Base-by-base conservation (phyloP, 2,888 invertebrate species). In the Fabriciana adippe region DNA sequence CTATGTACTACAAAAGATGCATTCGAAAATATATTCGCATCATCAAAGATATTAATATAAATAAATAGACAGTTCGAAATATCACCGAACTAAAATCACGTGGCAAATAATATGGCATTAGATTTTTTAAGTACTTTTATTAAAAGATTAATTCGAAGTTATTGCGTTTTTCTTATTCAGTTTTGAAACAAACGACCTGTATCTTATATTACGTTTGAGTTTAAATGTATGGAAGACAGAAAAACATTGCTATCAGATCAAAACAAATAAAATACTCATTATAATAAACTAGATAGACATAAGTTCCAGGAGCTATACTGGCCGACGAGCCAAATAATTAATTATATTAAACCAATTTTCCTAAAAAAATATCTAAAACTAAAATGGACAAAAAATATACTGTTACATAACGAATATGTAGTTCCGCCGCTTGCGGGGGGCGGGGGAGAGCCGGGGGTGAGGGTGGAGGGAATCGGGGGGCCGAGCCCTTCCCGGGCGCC, bases 81-180 rank as follows among this genome's bases (percentile, higher is more conserved):
- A 90, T 90, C 89, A 91, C 89, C 88, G 89, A 88, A 88, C 78
- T 84, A 87, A 88, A 90, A 85, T 88, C 88, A 87, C 79, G 92
- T 91, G 90, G 92, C 91, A 91, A 91, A 90, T 84, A 86, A 90
- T 92, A 92, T 92, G 92, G 92, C 91, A 91, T 88, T 89, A 88
- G 90, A 86, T 83, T 84, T n/a, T 26, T 90, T 92, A 92, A 92
- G 91, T 91, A 91, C 90, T 88, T 86, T 83, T 79, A 79, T 80
- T 72, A 80, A 82, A 85, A 83, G 85, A 79, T 79, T 81, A 82
- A 76, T 59, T 75, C 74, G 75, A 73, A 79, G 79, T 80, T 73
- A 79, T 78, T 66, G 56, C 67, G 75, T 60, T 66, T 59, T 69
- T 55, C 67, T 71, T 59, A 69, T 68, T 64, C 55, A 54, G 47